phyloP scores from a whole-genome alignment of 2,888 invertebrate genomes.

The Chrysotoxum bicinctum region DNA sequence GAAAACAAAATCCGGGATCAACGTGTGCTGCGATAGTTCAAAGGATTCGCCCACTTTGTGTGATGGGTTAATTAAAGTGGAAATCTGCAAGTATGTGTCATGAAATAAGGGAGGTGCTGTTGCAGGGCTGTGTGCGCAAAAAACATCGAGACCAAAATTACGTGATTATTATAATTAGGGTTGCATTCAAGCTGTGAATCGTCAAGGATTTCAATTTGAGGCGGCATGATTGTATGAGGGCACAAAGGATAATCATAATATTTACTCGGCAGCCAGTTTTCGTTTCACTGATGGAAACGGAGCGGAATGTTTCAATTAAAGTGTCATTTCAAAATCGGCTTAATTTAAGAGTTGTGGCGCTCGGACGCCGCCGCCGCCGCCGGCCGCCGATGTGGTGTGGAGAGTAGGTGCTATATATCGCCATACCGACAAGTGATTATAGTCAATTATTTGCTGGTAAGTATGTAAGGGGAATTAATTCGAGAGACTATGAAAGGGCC shows the following conservation, averaged over 20 bases:
- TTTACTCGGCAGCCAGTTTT: conserved; percentile 40
- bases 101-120: neutral
- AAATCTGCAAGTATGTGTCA: conserved; percentile 25
- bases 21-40: conserved; percentile 36
- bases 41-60: conserved; percentile 39
- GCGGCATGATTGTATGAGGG: neutral
- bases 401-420: neutral
- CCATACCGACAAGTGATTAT: conserved; percentile 3
- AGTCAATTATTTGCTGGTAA: conserved; percentile 11
- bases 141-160: conserved; percentile 52
- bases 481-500: neutral
- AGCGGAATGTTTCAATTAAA: conserved; percentile 63
- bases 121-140: neutral
- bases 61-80: conserved; percentile 63
- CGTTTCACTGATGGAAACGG: conserved; percentile 43
- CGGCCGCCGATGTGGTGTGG: neutral
- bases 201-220: neutral
- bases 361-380: too few relatives aligned
- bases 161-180: conserved; percentile 68
- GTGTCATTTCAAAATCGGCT: conserved; percentile 64
- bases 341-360: conserved; percentile 23
- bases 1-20: conserved; percentile 49
- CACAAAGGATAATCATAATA: conserved; percentile 58
- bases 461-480: neutral
- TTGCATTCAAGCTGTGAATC: conserved; percentile 51